Conservation (phyloP, 2,888 invertebrate species). For the Euproctis similis region DNA sequence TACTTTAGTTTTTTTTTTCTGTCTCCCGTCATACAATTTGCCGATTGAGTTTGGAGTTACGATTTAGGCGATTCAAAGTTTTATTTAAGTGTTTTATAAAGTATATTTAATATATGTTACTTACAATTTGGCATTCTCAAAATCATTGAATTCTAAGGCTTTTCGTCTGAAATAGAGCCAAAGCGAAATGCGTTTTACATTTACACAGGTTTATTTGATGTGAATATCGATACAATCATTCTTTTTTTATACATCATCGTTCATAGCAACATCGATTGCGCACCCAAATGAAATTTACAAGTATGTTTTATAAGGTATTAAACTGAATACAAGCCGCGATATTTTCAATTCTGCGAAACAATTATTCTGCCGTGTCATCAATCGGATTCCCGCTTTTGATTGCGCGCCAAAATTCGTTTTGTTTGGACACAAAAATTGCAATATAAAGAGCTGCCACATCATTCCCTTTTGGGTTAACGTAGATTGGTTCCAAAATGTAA, state of each 20-base stretch:
- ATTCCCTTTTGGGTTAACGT: constrained; percentile 74
- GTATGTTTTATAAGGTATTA: constrained; percentile 49
- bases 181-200: no score
- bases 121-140: no score
- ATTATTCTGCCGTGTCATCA: constrained; percentile 75
- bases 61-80: constrained; percentile 11
- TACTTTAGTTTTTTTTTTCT: constrained; percentile 46
- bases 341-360: constrained; percentile 75
- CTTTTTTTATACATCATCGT: no score
- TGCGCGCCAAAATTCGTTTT: constrained; percentile 76
- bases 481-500: constrained; percentile 74
- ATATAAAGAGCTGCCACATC: constrained; percentile 76
- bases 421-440: constrained; percentile 76
- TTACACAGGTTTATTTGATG: no score
- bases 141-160: no score
- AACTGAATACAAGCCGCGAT: constrained; percentile 53
- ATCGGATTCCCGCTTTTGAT: constrained; percentile 75
- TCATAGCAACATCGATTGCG: no score
- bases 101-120: no score
- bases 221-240: no score
- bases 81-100: no score
- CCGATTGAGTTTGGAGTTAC: constrained; percentile 26
- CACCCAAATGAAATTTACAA: constrained; percentile 23
- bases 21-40: constrained; percentile 30
- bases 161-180: no score